A percentile compares a stretch with the other conserved stretches of the same genome.
Evolutionary conservation across 2,113 vertebrate species (phyloP).

Genomic region (Carassius auratus): DNA sequence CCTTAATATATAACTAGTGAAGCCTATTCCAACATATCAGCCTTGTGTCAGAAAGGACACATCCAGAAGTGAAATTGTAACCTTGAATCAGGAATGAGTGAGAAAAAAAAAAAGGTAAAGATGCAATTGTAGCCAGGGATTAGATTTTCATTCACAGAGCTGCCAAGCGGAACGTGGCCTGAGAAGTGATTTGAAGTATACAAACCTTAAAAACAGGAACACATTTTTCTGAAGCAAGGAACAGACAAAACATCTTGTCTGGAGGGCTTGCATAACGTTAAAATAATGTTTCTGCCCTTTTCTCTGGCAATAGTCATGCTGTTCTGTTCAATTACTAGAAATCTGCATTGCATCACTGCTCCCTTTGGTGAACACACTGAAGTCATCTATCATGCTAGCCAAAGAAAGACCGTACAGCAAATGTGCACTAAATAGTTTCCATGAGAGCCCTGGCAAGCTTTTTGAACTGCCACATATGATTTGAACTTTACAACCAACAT

Average conservation of each 20-base stretch:
- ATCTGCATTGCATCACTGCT: slow-evolving; percentile 28
- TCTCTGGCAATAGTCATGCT: neutral
- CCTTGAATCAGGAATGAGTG: slow-evolving; percentile 1
- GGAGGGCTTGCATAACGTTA: neutral
- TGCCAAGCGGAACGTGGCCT: neutral
- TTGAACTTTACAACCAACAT: slow-evolving; percentile 20
- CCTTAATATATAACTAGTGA: slow-evolving; percentile 45
- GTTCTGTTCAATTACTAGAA: slow-evolving; percentile 19
- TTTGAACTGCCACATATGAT: slow-evolving; percentile 16
- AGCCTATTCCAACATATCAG: neutral
- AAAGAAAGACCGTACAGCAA: slow-evolving; percentile 5
- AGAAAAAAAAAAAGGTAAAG: slow-evolving; percentile 30
- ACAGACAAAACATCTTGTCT: slow-evolving; percentile 10
- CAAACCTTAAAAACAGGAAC: neutral
- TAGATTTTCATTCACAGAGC: slow-evolving; percentile 8
- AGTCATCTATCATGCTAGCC: slow-evolving; percentile 25
- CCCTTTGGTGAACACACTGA: neutral
- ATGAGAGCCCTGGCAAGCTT: slow-evolving; percentile 22
- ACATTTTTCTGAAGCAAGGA: neutral
- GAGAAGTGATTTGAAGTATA: slow-evolving; percentile 1
- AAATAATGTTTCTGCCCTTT: neutral
- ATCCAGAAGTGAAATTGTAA: slow-evolving; percentile 25
- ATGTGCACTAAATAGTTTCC: slow-evolving; percentile 17
- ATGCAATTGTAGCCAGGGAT: slow-evolving; percentile 25
- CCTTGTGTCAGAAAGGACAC: neutral